Evolutionary conservation across 2,113 vertebrate species (phyloP).

Genomic region (Ictidomys tridecemlineatus): DNA sequence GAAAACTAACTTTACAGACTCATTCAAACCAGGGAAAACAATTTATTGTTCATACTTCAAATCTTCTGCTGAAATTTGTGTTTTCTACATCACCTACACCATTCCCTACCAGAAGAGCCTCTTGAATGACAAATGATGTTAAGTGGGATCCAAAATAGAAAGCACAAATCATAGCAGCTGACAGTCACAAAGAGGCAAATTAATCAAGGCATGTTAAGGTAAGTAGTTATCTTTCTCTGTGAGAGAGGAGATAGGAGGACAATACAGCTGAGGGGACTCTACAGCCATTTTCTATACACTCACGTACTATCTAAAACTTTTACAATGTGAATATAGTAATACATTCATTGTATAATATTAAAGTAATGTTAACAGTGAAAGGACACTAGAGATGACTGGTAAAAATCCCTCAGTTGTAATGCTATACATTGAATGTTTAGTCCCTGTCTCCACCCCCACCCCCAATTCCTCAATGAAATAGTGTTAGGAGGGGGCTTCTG

Average conservation of each 20-base stretch:
- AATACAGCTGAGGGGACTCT: background rate
- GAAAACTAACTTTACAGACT: background rate
- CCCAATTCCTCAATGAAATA: background rate
- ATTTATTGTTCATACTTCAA: background rate
- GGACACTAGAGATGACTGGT: background rate
- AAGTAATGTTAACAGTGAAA: background rate
- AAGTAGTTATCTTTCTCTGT: constrained; percentile 7
- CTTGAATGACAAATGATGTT: background rate
- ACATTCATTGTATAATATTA: background rate
- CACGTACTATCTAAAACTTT: background rate
- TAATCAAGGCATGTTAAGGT: constrained; percentile 20
- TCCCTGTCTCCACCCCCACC: accelerated
- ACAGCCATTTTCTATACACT: background rate
- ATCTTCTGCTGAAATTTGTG: background rate
- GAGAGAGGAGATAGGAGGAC: background rate
- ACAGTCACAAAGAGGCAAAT: constrained; percentile 12
- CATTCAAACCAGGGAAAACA: constrained; percentile 8
- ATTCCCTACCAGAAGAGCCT: background rate
- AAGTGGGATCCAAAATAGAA: constrained; percentile 43
- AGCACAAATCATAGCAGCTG: background rate
- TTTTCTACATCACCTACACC: constrained; percentile 17
- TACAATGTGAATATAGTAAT: background rate
- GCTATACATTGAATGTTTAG: background rate
- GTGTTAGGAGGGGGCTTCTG: background rate
- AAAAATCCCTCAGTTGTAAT: background rate